Percentiles rank a stretch among this genome's conserved stretches.
Evolutionary conservation across 1,140 invertebrate species (phyloP).

Genomic region (Trichomalopsis sarcophagae): DNA sequence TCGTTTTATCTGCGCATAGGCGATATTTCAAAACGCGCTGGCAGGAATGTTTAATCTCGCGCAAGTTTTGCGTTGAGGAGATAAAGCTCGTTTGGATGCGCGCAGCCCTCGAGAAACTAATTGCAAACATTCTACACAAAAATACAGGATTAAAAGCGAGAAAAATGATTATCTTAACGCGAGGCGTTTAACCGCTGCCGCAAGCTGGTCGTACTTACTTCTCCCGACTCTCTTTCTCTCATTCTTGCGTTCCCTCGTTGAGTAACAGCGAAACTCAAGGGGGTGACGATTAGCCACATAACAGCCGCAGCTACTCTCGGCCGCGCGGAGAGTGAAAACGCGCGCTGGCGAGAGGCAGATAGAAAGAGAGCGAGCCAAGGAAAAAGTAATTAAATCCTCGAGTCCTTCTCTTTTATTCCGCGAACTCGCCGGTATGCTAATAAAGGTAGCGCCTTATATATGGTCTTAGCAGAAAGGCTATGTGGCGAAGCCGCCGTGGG

Average conservation of each 20-base stretch:
- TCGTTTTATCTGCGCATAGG: too few species aligned
- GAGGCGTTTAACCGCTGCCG: background rate
- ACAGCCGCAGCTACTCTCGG: conserved; percentile 29
- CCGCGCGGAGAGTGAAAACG: background rate
- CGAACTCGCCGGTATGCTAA: conserved; percentile 58
- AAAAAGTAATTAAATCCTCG: conserved; percentile 62
- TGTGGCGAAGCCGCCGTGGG: conserved; percentile 41
- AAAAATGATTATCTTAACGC: conserved; percentile 20
- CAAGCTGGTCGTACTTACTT: background rate
- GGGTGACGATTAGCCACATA: conserved; percentile 62
- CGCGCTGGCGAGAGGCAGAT: background rate
- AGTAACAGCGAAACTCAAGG: conserved; percentile 14
- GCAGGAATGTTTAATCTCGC: too few species aligned
- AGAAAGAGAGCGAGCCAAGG: conserved; percentile 35
- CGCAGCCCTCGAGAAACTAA: background rate
- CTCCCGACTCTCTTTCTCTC: background rate
- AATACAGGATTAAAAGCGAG: background rate
- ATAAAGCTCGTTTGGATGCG: background rate
- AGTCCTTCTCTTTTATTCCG: conserved; percentile 51
- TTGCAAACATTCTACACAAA: background rate
- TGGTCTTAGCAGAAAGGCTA: conserved; percentile 52
- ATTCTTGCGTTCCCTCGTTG: background rate
- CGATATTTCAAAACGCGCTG: too few species aligned
- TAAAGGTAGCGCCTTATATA: conserved; percentile 60
- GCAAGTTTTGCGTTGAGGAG: background rate